Base-by-base conservation (phyloP, 1,140 invertebrate genomes). In the Drosophila tropicalis region DNA sequence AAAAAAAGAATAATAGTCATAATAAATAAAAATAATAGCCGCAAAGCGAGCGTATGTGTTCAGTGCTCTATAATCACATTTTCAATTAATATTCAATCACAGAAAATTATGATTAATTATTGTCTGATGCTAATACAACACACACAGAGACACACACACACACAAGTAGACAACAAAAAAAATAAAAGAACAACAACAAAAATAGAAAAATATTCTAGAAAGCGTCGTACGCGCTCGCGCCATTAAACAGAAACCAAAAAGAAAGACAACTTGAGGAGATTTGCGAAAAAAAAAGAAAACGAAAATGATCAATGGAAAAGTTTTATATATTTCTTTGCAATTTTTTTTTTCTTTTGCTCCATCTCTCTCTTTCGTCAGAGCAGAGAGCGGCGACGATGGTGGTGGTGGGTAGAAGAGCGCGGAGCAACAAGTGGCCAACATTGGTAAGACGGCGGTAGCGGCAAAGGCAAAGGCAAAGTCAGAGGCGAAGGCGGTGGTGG, bases 261-360 rank as follows among this genome's bases (percentile, higher is more conserved):
- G 17, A 39, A 51, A 19, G 19, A 39, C 36, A 22, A 65, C 62
- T 19, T 22, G 67, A 54, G 57, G 61, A 54, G 58, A 34, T 58
- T 22, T n/a, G 55, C 19, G 68, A 36, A 32, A 13, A 62, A 62
- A 67, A 36, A 57, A 67, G 68, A 61, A 63, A 60, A 69, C 70
- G 34, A 89, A 83, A 89, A 83, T 87, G 80, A 87, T 87, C 83
- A 87, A 87, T 87, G 83, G 83, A 87, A 87, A 87, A 87, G 84
- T 87, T 87, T 67, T 66, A 12, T 51, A 22, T 51, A 51, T 64
- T 61, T 40, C 13, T 61, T 71, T 89, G 83, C 83, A 83, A 87
- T 79, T 54, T 65, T 29, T 29, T 25, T 29, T 47, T 29, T 6
- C 29, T 29, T 29, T 29, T 29, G 29, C 29, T 29, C 76, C 51